Base-by-base conservation (phyloP, 2,113 vertebrate genomes). In the Pitta sordida region DNA sequence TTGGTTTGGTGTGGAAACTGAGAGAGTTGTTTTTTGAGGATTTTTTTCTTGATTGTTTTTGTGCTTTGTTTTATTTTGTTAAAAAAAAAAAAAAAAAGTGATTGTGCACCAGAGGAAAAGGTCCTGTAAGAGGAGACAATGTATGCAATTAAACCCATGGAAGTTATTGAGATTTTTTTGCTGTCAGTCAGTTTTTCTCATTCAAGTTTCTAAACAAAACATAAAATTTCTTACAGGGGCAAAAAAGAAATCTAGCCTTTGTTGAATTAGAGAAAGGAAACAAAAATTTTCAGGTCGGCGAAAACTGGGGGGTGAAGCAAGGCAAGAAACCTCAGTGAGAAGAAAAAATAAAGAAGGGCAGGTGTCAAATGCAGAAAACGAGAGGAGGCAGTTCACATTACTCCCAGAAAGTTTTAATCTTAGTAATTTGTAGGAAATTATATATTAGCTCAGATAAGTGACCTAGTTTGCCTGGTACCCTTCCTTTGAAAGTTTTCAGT, bases 171-270 rank as follows among this genome's bases (percentile, higher is more conserved):
- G 27, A 68, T 10, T 30, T 17, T 79, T 6, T 30, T 81, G 13
- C 3, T 32, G 24, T 51, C 21, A 41, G 7, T n/a, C 8, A 34
- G 13, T 71, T 90, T 88, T 86, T 13, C 26, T 64, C 4, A 22
- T 39, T 79, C 19, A 49, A 18, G 3, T 3, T 73, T 62, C 44
- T 41, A 13, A n/a, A 37, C 2, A 53, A 71, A 87, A 24, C 13
- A 22, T 17, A 30, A 1, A 8, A 5, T 69, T 71, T 60, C 36
- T 39, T 64, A 11, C 2, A 12, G 15, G 6, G 3, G 3, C 4
- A 74, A 58, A 60, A 58, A 3, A 41, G 37, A 53, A 68, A 34
- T 52, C 6, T 8, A 27, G 2, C 5, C 18, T 83, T 26, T 52
- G 22, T 14, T 46, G 21, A 36, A 59, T 37, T 7, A 18, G 32